These are phyloP conservation scores for Lobophora halterata DNA, from an alignment of 2,888 invertebrate species.

Conservation along the genomic window DNA sequence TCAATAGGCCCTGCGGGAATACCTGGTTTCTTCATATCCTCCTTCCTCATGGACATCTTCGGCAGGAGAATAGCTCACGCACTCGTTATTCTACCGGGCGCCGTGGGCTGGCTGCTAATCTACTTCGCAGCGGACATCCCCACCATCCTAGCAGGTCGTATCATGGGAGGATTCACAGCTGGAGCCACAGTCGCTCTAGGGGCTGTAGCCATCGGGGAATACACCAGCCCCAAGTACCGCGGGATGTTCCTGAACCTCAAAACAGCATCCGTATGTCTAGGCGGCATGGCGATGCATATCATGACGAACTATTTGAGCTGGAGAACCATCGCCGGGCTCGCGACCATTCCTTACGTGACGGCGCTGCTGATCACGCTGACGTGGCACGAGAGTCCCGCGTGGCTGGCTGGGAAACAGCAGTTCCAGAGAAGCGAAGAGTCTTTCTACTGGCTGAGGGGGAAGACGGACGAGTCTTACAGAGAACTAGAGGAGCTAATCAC, in stretches of 20 bases:
- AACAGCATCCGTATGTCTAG: slow-evolving; percentile 40
- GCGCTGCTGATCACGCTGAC: slow-evolving; percentile 51
- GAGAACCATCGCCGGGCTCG: slow-evolving; percentile 41
- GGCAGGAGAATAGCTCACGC: slow-evolving; percentile 40
- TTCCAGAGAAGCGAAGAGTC: slow-evolving; percentile 59
- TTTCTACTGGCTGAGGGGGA: slow-evolving; percentile 72
- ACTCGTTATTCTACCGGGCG: slow-evolving; percentile 61
- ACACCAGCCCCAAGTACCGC: slow-evolving; percentile 44
- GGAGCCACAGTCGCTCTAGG: slow-evolving; percentile 65
- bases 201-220: slow-evolving; percentile 53
- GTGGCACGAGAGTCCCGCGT: slow-evolving; percentile 82
- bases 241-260: slow-evolving; percentile 50
- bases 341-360: slow-evolving; percentile 32
- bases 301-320: slow-evolving; percentile 40
- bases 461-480: slow-evolving; percentile 23
- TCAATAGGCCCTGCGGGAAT: slow-evolving; percentile 39
- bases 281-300: slow-evolving; percentile 41
- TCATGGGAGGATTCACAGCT: slow-evolving; percentile 56
- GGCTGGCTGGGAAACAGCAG: slow-evolving; percentile 61
- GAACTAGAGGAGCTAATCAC: slow-evolving; percentile 35
- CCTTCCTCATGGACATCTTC: slow-evolving; percentile 40
- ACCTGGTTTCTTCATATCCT: slow-evolving; percentile 44
- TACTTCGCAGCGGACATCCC: slow-evolving; percentile 46
- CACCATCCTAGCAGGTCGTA: slow-evolving; percentile 40
- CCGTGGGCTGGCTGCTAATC: slow-evolving; percentile 71